Evolutionary conservation across 1,140 invertebrate genomes (phyloP), one percentile per base, ranked within the genome.

Genomic region (Metopolophium dirhodum): DNA sequence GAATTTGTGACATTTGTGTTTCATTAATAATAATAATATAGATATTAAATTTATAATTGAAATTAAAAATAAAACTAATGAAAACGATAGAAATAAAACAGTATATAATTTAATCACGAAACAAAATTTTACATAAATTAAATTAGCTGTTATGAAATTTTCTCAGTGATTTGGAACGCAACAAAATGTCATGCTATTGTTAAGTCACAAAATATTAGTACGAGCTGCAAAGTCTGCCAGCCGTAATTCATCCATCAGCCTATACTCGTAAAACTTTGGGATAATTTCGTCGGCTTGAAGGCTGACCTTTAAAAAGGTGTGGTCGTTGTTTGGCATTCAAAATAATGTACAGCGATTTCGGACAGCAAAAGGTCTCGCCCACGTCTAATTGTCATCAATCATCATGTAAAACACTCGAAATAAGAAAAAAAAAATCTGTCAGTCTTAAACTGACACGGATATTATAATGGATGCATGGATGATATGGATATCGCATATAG

Each of bases 291-390:
- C n/a, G 30, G 35, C 37, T 82, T 14, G 30, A 85, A 68, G 14
- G 35, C 11, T 54, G 91, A 93, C 91, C 91, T 93, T 93, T 93
- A 86, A 93, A 54, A 93, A 93, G 91, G 91, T 93, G 91, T 85
- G 91, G 91, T 85, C n/a, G 77, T 92, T 20, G 82, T 93, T 85
- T 93, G 91, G 82, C 91, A 93, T 93, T 93, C 82, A 85, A 86
- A 93, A 93, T 37, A 86, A 54, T 51, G 49, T 41, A 35, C 37
- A 35, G 22, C 23, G 82, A 86, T 92, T 82, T 49, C 77, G n/a
- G 49, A 86, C 49, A 37, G 82, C 35, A 86, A 93, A 93, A 93
- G 82, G 91, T 93, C 82, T 93, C 51, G 49, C 91, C 91, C 91
- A 85, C 91, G 91, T 37, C 45, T 82, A 92, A 82, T 91, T n/a